A percentile compares a stretch with the other conserved stretches of the same genome.
These are phyloP conservation scores for Tetropium fuscum DNA, from an alignment of 2,888 invertebrate genomes.

Conservation along the genomic window DNA sequence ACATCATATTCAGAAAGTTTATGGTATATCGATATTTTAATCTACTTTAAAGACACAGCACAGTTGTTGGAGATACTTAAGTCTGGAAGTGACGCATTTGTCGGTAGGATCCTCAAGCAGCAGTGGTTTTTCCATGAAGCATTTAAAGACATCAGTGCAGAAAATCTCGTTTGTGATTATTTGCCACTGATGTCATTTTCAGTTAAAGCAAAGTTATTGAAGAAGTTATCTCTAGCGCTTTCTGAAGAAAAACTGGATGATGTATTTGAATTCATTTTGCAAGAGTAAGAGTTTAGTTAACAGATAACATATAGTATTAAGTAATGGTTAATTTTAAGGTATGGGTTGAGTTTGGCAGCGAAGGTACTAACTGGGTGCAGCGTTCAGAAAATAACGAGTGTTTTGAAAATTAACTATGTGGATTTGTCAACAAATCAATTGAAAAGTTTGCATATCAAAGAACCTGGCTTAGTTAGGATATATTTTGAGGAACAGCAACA, in stretches of 20 bases:
- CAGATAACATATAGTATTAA: background rate
- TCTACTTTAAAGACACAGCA: conserved; percentile 38
- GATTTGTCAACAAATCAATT: conserved; percentile 7
- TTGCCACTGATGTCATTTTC: conserved; percentile 44
- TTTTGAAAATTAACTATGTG: background rate
- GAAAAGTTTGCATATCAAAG: conserved; percentile 4
- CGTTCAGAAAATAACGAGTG: background rate
- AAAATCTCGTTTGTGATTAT: conserved; percentile 39
- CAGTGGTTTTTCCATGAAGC: conserved; percentile 47
- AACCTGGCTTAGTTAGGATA: background rate
- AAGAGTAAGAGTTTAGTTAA: conserved; percentile 34
- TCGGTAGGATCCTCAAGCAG: conserved; percentile 45
- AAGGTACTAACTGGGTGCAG: conserved; percentile 2
- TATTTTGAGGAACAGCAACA: background rate
- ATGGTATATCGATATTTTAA: conserved; percentile 46
- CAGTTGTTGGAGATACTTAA: conserved; percentile 41
- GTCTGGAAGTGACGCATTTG: conserved; percentile 43
- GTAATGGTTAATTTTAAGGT: background rate
- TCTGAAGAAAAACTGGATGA: conserved; percentile 38
- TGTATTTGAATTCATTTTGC: conserved; percentile 41
- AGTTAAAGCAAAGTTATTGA: conserved; percentile 46
- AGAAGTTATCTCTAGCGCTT: conserved; percentile 37
- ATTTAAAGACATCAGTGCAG: conserved; percentile 34
- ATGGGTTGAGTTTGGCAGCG: conserved; percentile 9
- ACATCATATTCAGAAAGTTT: conserved; percentile 45